A percentile compares a stretch with the other conserved stretches of the same genome.
Evolutionary conservation across 1,140 invertebrate species (phyloP).

Genomic region (Trachymyrmex cornetzi): DNA sequence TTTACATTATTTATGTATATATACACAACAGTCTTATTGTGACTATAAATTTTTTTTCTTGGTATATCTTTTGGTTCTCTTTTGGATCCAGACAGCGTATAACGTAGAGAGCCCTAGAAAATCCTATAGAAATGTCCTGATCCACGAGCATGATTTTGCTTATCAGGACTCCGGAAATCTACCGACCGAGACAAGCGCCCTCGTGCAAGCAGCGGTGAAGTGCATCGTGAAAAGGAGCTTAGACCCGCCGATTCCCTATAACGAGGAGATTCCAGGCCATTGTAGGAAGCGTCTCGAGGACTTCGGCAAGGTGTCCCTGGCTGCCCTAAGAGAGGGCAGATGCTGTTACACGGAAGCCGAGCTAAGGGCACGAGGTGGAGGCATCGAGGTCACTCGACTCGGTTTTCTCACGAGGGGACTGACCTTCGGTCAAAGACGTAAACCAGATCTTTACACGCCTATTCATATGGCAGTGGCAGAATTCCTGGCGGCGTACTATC

Average conservation of each 20-base stretch:
- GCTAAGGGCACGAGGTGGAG: conserved; percentile 81
- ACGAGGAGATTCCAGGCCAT: conserved; percentile 85
- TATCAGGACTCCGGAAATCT: conserved; percentile 80
- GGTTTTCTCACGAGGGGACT: conserved; percentile 84
- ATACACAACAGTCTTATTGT: not conserved
- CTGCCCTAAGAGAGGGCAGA: conserved; percentile 85
- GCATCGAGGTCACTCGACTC: conserved; percentile 84
- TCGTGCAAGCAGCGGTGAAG: conserved; percentile 85
- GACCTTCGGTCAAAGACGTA: conserved; percentile 82
- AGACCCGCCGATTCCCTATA: conserved; percentile 76
- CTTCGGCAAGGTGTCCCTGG: conserved; percentile 86
- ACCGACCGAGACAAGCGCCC: conserved; percentile 80
- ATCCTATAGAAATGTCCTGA: not conserved
- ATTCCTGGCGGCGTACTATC: conserved; percentile 87
- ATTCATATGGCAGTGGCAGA: conserved; percentile 86
- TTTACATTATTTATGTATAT: not conserved
- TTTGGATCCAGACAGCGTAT: not conserved
- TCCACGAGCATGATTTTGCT: conserved; percentile 5
- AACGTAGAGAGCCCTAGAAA: not conserved
- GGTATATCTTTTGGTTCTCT: not conserved
- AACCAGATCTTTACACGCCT: conserved; percentile 84
- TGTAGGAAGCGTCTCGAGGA: conserved; percentile 86
- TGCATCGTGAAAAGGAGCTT: conserved; percentile 84
- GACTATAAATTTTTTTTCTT: not conserved
- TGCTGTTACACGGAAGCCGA: conserved; percentile 86